Percentiles rank a stretch among this genome's conserved stretches.
Evolutionary conservation across 2,113 vertebrate genomes (phyloP).

Genomic region (Coregonus clupeaformis): DNA sequence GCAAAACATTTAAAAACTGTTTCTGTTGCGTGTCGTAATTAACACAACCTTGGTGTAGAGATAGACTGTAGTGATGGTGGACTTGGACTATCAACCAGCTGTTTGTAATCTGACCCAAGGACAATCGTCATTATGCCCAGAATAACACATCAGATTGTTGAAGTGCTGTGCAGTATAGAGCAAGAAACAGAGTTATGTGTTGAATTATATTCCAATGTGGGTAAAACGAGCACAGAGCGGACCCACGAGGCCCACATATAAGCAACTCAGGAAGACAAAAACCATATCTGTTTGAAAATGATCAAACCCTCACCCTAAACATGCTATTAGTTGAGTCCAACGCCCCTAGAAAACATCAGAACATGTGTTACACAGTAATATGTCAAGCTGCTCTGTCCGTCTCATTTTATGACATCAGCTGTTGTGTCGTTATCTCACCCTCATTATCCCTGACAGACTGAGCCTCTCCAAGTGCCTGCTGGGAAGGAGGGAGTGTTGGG

Average conservation of each 20-base stretch:
- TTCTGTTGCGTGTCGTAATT: too few species aligned
- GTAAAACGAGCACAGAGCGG: not conserved
- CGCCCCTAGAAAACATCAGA: not conserved
- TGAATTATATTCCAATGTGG: too few species aligned
- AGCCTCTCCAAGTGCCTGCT: not conserved
- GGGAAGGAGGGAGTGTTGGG: not conserved
- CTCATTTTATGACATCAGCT: conserved; percentile 29
- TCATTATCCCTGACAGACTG: conserved; percentile 24
- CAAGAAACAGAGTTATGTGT: too few species aligned
- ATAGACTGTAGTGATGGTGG: too few species aligned
- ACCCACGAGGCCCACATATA: not conserved
- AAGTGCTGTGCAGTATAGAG: too few species aligned
- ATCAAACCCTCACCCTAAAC: not conserved
- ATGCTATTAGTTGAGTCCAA: not conserved
- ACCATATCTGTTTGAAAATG: not conserved
- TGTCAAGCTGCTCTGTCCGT: not conserved
- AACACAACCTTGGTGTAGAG: too few species aligned
- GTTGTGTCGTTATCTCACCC: conserved; percentile 45
- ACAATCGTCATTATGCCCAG: too few species aligned
- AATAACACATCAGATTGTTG: too few species aligned
- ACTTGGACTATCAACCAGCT: too few species aligned
- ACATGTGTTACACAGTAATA: not conserved
- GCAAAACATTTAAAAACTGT: too few species aligned
- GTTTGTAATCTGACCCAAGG: too few species aligned
- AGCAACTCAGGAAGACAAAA: too few species aligned